Percentiles rank a stretch among this genome's conserved stretches.
Evolutionary conservation across 1,140 invertebrate species (phyloP).

Genomic region (Paracyclopina nana): DNA sequence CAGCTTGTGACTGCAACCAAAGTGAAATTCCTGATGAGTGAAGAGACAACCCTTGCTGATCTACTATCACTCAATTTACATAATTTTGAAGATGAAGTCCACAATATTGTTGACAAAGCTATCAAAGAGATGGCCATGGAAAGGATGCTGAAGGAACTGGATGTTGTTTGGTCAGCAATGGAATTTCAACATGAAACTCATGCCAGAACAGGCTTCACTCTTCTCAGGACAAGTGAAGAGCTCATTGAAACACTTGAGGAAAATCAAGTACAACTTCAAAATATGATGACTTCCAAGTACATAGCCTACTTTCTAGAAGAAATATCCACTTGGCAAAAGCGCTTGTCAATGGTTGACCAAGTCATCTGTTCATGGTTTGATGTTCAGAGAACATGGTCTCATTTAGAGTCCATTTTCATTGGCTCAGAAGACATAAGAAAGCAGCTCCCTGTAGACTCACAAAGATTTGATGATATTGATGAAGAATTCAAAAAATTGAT

Average conservation of each 20-base stretch:
- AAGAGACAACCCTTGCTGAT: conserved; percentile 72
- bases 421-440: conserved; percentile 88
- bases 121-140: conserved; percentile 97
- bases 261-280: conserved; percentile 86
- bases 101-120: conserved; percentile 89
- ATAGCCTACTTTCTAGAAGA: conserved; percentile 85
- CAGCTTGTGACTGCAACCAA: conserved; percentile 91
- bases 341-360: conserved; percentile 77
- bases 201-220: conserved; percentile 51
- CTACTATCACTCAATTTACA: conserved; percentile 73
- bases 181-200: conserved; percentile 80
- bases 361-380: conserved; percentile 64
- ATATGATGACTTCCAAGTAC: conserved; percentile 88
- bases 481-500: conserved; percentile 53
- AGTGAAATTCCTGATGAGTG: conserved; percentile 78
- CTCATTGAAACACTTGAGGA: conserved; percentile 91
- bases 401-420: conserved; percentile 92
- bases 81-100: conserved; percentile 85
- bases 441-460: conserved; percentile 78
- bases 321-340: conserved; percentile 81
- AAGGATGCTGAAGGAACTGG: conserved; percentile 62
- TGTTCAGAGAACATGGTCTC: conserved; percentile 88
- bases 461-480: conserved; percentile 77
- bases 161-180: conserved; percentile 74
- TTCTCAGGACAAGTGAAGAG: conserved; percentile 77